Base-by-base conservation (phyloP, 2,113 vertebrate species). In the Cyprinus carpio region DNA sequence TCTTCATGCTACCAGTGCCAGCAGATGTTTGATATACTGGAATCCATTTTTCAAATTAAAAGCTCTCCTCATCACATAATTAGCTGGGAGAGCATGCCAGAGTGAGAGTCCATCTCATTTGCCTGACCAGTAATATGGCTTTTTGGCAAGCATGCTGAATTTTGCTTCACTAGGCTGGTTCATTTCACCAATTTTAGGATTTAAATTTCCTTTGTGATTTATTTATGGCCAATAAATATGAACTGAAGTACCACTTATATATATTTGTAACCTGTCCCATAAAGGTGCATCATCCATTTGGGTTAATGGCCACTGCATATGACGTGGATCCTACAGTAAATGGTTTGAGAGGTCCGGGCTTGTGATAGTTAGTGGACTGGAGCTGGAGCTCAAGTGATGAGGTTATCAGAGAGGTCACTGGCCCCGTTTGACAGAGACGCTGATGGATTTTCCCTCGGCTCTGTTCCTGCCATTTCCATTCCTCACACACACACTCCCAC, bases 341-440 rank as follows among this genome's bases (percentile, higher is more conserved):
- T 76, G 18, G 29, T 62, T 88, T 80, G 77, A 64, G 77, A 80
- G 65, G 69, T 83, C n/a, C 31, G 49, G 25, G 31, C 43, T 88
- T 80, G 27, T 86, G 75, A 69, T 79, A 81, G 86, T 78, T 51
- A 83, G 76, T 71, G 80, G 31, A 49, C 80, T 75, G 65, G 46
- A 49, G 56, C 84, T 72, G 43, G 27, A 16, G 67, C 18, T 25
- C 46, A n/a, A 29, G 29, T 83, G 84, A 86, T 86, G 84, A 62
- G 75, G 81, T 83, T 85, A 83, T 86, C 77, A 86, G 62, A 64
- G 75, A 88, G 75, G 84, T 72, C 84, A 86, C 75, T 83, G 62
- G 65, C 49, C 74, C 72, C 54, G 64, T 58, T 78, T 85, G 76
- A 85, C 77, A 75, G 67, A 40, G n/a, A 86, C 40, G 18, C 85